Conservation (phyloP, 2,113 vertebrate genomes). For the Lagopus muta region DNA sequence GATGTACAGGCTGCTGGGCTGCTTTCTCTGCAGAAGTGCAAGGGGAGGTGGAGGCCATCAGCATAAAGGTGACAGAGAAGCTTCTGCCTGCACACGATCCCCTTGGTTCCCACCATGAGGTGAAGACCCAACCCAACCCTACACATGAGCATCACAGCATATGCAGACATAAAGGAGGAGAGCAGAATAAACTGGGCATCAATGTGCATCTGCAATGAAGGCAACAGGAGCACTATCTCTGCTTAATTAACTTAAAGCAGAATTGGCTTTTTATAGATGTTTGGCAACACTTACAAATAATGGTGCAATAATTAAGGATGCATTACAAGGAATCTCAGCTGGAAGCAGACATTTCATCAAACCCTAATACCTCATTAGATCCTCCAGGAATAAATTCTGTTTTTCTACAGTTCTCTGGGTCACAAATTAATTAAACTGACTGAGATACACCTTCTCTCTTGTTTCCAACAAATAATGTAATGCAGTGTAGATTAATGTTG, state of each 20-base stretch:
- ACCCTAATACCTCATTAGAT: not conserved
- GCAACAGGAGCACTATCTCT: not conserved
- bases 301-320: not conserved
- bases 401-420: not conserved
- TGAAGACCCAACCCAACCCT: not conserved
- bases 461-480: not conserved
- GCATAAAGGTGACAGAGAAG: not conserved
- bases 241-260: constrained; percentile 18
- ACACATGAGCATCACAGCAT: rapidly evolving
- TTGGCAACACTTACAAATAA: constrained; percentile 33
- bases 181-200: rapidly evolving
- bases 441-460: not conserved
- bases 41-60: not conserved
- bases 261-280: not conserved
- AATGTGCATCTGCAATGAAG: not conserved
- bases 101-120: not conserved
- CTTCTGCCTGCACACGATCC: not conserved
- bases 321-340: not conserved
- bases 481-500: not conserved
- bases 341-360: constrained; percentile 10
- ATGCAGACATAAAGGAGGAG: rapidly evolving
- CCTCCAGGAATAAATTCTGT: not conserved
- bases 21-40: not conserved
- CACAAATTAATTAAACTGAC: constrained; percentile 28
- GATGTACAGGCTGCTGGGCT: not conserved